A percentile compares a stretch with the other conserved stretches of the same genome.
Conservation (phyloP, 2,113 vertebrate species). For the Shinisaurus crocodilurus region DNA sequence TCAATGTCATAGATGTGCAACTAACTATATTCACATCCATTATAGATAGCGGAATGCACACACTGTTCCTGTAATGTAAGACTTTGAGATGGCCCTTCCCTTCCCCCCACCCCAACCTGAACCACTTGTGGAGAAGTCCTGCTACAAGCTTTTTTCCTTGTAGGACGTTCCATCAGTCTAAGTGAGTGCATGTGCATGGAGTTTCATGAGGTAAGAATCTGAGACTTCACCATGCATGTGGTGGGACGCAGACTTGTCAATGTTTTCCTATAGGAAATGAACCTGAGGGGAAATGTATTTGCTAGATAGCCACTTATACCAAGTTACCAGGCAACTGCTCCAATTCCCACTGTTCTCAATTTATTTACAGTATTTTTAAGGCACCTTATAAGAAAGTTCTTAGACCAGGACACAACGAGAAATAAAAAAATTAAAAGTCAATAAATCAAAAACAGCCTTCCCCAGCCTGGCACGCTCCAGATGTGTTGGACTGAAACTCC, state of each 20-base stretch:
- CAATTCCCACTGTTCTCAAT: not conserved
- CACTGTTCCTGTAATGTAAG: not conserved
- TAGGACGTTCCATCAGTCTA: not conserved
- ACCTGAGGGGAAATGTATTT: not conserved
- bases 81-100: not conserved
- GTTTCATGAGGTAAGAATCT: not conserved
- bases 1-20: too few species aligned
- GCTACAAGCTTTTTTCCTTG: not conserved
- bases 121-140: not conserved
- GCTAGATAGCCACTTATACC: not conserved
- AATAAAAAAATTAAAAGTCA: not conserved
- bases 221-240: not conserved
- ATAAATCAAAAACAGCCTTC: not conserved
- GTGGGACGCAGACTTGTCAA: not conserved
- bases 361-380: not conserved
- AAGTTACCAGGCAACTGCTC: not conserved
- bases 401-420: not conserved
- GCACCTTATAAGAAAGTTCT: not conserved
- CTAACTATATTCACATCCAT: not conserved
- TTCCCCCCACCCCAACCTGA: not conserved
- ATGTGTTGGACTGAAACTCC: too few species aligned
- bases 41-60: too few species aligned
- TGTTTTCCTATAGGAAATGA: not conserved
- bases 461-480: too few species aligned
- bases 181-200: too few species aligned